A percentile compares a stretch with the other conserved stretches of the same genome.
phyloP scores from a whole-genome alignment of 1,140 invertebrate genomes.

The Lethrus apterus region DNA sequence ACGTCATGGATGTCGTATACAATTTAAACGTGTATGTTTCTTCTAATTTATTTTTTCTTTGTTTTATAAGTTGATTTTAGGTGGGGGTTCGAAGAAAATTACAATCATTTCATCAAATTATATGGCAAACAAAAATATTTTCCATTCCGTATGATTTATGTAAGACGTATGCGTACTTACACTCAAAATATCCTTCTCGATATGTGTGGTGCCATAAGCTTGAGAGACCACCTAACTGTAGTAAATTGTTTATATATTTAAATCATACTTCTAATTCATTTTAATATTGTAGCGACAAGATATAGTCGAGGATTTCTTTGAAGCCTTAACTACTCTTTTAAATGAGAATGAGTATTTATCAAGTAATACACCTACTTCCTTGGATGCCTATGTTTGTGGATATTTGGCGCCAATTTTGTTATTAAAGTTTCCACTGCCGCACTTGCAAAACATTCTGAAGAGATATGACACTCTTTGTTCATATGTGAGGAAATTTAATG shows the following conservation, averaged over 20 bases:
- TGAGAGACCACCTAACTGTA: too few relatives aligned
- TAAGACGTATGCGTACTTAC: neutral
- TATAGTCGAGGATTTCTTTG: conserved; percentile 1
- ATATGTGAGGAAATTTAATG: neutral
- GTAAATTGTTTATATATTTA: too few relatives aligned
- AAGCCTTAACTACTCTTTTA: neutral
- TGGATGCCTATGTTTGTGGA: conserved; percentile 8
- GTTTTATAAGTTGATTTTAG: neutral
- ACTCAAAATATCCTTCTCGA: too few relatives aligned
- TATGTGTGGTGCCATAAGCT: too few relatives aligned
- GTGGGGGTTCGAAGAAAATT: conserved; percentile 3
- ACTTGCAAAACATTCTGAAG: neutral
- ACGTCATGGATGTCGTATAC: neutral
- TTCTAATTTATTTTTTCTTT: neutral
- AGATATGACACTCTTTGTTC: neutral
- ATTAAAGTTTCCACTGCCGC: neutral
- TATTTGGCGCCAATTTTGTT: conserved; percentile 3
- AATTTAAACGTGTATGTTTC: conserved; percentile 1
- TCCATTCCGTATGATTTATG: neutral
- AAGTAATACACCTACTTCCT: neutral
- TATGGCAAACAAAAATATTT: conserved; percentile 3
- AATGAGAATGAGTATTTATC: neutral
- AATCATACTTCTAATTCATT: too few relatives aligned
- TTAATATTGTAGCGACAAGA: too few relatives aligned
- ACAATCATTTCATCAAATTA: conserved; percentile 1